Evolutionary conservation across 2,113 vertebrate species (phyloP).

Genomic region (Xyrauchen texanus): DNA sequence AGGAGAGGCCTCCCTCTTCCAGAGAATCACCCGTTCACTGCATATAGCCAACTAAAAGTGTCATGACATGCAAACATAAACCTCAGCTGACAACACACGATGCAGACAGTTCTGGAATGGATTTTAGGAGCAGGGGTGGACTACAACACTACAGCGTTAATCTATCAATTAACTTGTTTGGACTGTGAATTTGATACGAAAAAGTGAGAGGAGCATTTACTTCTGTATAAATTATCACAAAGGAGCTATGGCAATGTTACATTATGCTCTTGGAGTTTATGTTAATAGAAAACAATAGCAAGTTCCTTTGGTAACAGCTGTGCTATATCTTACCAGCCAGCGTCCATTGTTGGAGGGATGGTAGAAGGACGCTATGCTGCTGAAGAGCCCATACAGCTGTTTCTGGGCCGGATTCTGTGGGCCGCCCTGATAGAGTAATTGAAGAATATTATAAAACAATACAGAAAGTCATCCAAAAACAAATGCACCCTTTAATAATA

Average conservation of each 20-base stretch:
- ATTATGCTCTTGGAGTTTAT: background rate
- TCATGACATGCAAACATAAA: too few species aligned
- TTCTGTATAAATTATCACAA: too few species aligned
- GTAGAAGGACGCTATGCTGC: slow-evolving; percentile 94
- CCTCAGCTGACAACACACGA: too few species aligned
- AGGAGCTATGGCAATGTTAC: background rate
- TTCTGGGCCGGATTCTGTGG: slow-evolving; percentile 91
- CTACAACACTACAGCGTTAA: too few species aligned
- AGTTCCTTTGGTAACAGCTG: background rate
- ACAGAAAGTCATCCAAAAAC: background rate
- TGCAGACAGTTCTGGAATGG: too few species aligned
- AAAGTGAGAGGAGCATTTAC: too few species aligned
- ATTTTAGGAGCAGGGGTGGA: too few species aligned
- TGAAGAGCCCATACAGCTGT: slow-evolving; percentile 90
- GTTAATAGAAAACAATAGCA: background rate
- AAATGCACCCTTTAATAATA: background rate
- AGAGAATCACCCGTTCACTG: too few species aligned
- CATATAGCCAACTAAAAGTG: too few species aligned
- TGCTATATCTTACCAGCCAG: slow-evolving; percentile 85
- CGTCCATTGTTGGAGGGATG: slow-evolving; percentile 97
- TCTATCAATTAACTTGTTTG: too few species aligned
- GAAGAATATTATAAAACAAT: background rate
- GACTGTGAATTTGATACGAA: too few species aligned
- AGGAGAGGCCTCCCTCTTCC: too few species aligned
- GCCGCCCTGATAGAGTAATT: slow-evolving; percentile 80